Evolutionary conservation across 2,888 invertebrate species (phyloP).

Genomic region (Drosophila koepferae): DNA sequence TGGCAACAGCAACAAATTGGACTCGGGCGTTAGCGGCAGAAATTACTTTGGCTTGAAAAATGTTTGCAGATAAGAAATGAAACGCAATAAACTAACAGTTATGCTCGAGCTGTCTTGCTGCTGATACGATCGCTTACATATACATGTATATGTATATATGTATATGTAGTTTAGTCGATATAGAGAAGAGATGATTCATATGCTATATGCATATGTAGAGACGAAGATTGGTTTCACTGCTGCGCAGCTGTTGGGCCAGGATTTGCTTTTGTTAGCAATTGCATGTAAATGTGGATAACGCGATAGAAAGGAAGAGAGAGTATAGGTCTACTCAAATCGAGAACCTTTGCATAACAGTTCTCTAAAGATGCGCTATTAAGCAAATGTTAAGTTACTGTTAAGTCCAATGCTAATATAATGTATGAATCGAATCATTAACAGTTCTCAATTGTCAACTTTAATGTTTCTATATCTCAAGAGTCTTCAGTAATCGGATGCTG

Average conservation of each 20-base stretch:
- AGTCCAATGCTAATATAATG: neutral
- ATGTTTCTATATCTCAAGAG: neutral
- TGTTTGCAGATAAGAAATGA: slow-evolving; percentile 1
- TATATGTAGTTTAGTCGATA: neutral
- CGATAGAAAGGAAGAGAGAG: no score
- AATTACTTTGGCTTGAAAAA: neutral
- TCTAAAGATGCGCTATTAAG: neutral
- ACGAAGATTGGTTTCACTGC: no score
- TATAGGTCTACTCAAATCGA: neutral
- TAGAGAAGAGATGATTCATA: neutral
- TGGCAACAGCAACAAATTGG: slow-evolving; percentile 1
- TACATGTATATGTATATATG: neutral
- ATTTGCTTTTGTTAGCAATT: no score
- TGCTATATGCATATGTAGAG: no score
- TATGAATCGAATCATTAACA: neutral
- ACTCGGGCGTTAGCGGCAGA: slow-evolving; percentile 2
- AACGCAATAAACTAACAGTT: slow-evolving; percentile 3
- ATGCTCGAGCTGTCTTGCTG: slow-evolving; percentile 1
- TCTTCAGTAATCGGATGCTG: no score
- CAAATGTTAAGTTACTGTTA: neutral
- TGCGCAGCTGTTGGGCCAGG: no score
- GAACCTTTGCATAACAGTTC: neutral
- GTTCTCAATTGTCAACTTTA: neutral
- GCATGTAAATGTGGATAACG: no score
- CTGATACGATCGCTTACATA: neutral